Percentiles rank a stretch among this genome's conserved stretches.
Conservation (phyloP, 2,113 vertebrate genomes). For the Odontophorus gujanensis region DNA sequence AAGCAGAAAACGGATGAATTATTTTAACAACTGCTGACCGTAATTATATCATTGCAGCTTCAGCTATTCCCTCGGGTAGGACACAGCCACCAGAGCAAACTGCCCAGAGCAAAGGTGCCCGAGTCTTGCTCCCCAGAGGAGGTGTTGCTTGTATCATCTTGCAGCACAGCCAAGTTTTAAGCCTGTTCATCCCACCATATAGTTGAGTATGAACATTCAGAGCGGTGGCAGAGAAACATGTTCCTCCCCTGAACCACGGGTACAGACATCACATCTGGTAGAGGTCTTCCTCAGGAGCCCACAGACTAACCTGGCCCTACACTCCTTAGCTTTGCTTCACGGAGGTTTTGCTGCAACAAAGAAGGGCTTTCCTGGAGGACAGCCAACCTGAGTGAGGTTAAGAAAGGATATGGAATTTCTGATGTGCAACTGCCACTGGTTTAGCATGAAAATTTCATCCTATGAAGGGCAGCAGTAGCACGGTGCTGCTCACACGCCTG, state of each 20-base stretch:
- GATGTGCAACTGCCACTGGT: neutral
- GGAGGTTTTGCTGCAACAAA: neutral
- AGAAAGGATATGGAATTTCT: neutral
- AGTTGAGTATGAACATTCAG: neutral
- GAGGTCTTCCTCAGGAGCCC: neutral
- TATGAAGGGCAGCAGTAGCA: neutral
- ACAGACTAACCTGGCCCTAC: neutral
- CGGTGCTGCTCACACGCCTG: neutral
- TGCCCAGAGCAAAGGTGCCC: neutral
- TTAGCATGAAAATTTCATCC: neutral
- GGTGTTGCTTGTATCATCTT: neutral
- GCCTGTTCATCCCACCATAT: neutral
- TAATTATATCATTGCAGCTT: neutral
- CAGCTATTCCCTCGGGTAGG: neutral
- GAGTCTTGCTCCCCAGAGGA: neutral
- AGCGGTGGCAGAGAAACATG: neutral
- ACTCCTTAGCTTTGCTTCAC: neutral
- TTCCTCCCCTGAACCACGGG: neutral
- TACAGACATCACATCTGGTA: neutral
- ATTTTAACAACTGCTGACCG: slow-evolving; percentile 1
- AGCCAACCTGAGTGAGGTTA: neutral
- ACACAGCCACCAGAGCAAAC: neutral
- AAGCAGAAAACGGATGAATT: neutral
- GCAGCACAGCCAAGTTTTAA: neutral
- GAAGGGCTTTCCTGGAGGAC: neutral